Evolutionary conservation across 2,888 invertebrate genomes (phyloP), one percentile per base, ranked within the genome.

Genomic region (Endotricha flammealis): DNA sequence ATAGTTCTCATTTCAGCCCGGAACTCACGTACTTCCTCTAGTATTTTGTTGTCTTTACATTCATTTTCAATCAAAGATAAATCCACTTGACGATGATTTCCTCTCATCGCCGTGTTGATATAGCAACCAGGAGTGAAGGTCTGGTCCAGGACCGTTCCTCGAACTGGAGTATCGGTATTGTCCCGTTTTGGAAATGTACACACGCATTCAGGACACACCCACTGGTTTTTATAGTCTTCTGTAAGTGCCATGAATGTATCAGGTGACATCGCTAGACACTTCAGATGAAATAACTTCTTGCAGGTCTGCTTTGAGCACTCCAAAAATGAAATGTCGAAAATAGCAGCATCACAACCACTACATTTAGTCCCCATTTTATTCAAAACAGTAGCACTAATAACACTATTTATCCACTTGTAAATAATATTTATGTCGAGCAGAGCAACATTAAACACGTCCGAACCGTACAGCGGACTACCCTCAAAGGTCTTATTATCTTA

Each of bases 161-260:
- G n/a, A n/a, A n/a, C n/a, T n/a, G n/a, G n/a, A n/a, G n/a, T n/a
- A n/a, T n/a, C n/a, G n/a, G n/a, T n/a, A n/a, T n/a, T n/a, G n/a
- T n/a, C n/a, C n/a, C n/a, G n/a, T n/a, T n/a, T n/a, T n/a, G n/a
- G n/a, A n/a, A n/a, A n/a, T n/a, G 23, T 6, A n/a, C 36, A 36
- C 13, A 16, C 31, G 30, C 36, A 36, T 36, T 17, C 36, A 12
- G 36, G 36, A 12, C 31, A 36, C 17, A 36, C 20, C 36, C 36
- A 36, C 3, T 23, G 29, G 1, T 13, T 14, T 11, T 36, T 36
- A 12, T 36, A 25, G 7, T 36, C 27, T n/a, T 31, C 30, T 27
- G 36, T 24, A n/a, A 36, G 8, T n/a, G 5, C n/a, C 8, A 6
- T n/a, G 8, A 23, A 23, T 9, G 23, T n/a, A 4, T 17, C 20